phyloP scores from a whole-genome alignment of 1,140 invertebrate genomes.

The Leptinotarsa undecemlineata region DNA sequence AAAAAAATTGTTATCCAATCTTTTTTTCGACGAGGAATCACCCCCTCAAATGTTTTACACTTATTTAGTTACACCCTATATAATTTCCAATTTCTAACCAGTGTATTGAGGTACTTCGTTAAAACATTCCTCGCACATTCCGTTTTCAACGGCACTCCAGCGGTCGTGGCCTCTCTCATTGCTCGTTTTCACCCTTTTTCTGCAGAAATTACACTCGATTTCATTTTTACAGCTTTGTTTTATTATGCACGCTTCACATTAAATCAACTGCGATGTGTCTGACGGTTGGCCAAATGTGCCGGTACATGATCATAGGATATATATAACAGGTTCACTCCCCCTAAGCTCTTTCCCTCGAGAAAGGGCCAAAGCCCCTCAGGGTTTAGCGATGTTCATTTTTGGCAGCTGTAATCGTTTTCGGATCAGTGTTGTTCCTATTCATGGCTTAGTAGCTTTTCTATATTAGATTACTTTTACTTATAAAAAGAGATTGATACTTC shows the following conservation, averaged over 20 bases:
- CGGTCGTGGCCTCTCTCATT: background rate
- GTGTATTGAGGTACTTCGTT: too few relatives aligned
- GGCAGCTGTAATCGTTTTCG: slow-evolving; percentile 57
- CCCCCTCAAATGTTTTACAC: too few relatives aligned
- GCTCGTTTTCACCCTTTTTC: slow-evolving; percentile 8
- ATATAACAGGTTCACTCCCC: slow-evolving; percentile 23
- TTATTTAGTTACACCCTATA: too few relatives aligned
- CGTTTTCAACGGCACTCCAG: background rate
- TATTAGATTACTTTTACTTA: slow-evolving; percentile 54
- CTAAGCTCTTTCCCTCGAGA: background rate
- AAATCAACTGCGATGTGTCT: slow-evolving; percentile 20
- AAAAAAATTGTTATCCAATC: too few relatives aligned
- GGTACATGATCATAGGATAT: slow-evolving; percentile 24
- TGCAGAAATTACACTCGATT: slow-evolving; percentile 15
- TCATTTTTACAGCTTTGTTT: slow-evolving; percentile 18
- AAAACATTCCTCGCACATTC: background rate
- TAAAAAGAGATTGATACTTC: slow-evolving; percentile 28
- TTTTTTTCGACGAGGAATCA: too few relatives aligned
- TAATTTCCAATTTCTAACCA: too few relatives aligned
- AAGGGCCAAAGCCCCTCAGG: slow-evolving; percentile 12
- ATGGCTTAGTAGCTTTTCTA: slow-evolving; percentile 49
- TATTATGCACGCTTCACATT: slow-evolving; percentile 21
- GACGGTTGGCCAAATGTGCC: slow-evolving; percentile 17
- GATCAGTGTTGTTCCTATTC: slow-evolving; percentile 56
- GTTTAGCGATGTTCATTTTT: slow-evolving; percentile 53